phyloP scores from a whole-genome alignment of 2,797 vertebrate species.

The Rhynchonycteris naso region DNA sequence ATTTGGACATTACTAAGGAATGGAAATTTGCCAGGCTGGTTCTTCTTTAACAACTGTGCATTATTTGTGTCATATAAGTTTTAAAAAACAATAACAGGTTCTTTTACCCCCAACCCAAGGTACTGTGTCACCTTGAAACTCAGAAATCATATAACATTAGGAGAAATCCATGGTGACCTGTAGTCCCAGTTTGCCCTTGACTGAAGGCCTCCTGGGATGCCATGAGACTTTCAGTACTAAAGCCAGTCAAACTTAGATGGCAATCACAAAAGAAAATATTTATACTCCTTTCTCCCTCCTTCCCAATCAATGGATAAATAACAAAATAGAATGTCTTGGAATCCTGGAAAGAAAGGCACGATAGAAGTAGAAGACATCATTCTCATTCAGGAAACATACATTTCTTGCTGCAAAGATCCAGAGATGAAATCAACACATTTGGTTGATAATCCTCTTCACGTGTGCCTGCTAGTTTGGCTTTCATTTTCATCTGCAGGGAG shows the following conservation, averaged over 20 bases:
- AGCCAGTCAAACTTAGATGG: neutral
- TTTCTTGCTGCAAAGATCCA: slow-evolving; percentile 75
- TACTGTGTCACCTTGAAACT: neutral
- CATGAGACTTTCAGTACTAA: neutral
- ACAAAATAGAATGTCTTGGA: neutral
- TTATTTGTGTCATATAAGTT: neutral
- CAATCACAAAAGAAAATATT: neutral
- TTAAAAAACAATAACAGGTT: neutral
- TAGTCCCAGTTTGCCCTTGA: neutral
- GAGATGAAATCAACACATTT: slow-evolving; percentile 74
- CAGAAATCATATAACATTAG: neutral
- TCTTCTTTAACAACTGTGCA: neutral
- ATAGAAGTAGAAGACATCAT: neutral
- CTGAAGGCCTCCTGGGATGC: neutral
- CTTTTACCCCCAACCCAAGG: neutral
- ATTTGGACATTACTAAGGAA: neutral
- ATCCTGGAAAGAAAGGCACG: slow-evolving; percentile 18
- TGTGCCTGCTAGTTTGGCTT: slow-evolving; percentile 71
- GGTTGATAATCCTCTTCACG: slow-evolving; percentile 62
- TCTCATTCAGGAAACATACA: slow-evolving; percentile 55
- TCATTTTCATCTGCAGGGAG: slow-evolving; percentile 78
- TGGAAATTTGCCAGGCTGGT: neutral
- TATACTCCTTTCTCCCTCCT: neutral
- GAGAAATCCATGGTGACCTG: neutral
- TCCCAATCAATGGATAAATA: neutral